Percentiles rank a stretch among this genome's conserved stretches.
Evolutionary conservation across 2,797 vertebrate species (phyloP).

Genomic region (Chelon auratus): DNA sequence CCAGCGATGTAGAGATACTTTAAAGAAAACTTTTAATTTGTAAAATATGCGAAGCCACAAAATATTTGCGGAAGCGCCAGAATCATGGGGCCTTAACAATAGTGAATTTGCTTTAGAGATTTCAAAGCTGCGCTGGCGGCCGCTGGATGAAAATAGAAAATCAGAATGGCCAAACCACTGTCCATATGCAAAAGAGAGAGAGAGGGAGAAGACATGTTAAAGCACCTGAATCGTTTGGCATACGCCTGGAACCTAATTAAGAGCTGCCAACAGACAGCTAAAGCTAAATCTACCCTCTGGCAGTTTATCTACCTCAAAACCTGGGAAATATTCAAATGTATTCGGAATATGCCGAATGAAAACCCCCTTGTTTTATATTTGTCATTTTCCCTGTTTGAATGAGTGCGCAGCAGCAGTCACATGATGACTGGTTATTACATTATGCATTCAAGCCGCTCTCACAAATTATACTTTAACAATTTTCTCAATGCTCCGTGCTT

Average conservation of each 20-base stretch:
- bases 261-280: slow-evolving; percentile 51
- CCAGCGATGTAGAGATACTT: slow-evolving; percentile 38
- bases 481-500: slow-evolving; percentile 1
- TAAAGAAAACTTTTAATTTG: slow-evolving; percentile 45
- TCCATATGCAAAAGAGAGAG: slow-evolving; percentile 16
- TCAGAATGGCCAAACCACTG: slow-evolving; percentile 37
- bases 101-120: slow-evolving; percentile 40
- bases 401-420: slow-evolving; percentile 23
- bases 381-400: slow-evolving; percentile 39
- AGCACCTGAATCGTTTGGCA: slow-evolving; percentile 51
- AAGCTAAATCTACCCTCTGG: slow-evolving; percentile 55
- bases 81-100: slow-evolving; percentile 42
- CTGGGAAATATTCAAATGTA: slow-evolving; percentile 48
- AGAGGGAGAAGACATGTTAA: slow-evolving; percentile 13
- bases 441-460: not conserved
- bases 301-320: slow-evolving; percentile 51
- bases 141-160: slow-evolving; percentile 39
- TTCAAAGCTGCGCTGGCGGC: slow-evolving; percentile 27
- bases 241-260: slow-evolving; percentile 57
- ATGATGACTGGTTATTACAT: slow-evolving; percentile 15
- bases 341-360: slow-evolving; percentile 42
- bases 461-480: not conserved
- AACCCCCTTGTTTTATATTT: slow-evolving; percentile 33
- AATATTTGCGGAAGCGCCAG: slow-evolving; percentile 46
- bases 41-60: slow-evolving; percentile 59